Conservation (phyloP, 2,113 vertebrate genomes). For the Dipodomys ordii region DNA sequence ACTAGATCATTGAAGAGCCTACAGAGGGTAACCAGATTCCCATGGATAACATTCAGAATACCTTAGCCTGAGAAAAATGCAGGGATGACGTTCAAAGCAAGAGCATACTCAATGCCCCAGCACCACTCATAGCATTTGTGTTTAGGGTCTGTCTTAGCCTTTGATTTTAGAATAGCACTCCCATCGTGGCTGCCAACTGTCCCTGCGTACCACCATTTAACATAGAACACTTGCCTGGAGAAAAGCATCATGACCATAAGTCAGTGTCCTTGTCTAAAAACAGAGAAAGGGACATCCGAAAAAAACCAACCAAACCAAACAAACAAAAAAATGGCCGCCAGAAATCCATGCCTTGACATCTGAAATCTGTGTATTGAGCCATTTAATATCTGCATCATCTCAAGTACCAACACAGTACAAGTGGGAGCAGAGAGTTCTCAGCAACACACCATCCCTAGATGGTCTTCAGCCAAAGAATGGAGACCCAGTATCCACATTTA, state of each 20-base stretch:
- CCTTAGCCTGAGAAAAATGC: background rate
- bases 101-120: too few relatives aligned
- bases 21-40: background rate
- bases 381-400: constrained; percentile 13
- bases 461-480: background rate
- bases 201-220: background rate
- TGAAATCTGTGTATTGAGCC: constrained; percentile 8
- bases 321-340: background rate
- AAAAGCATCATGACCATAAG: background rate
- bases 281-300: background rate
- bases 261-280: background rate
- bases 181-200: background rate
- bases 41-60: background rate
- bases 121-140: background rate
- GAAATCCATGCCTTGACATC: background rate
- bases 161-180: background rate
- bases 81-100: background rate
- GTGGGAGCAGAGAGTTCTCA: constrained; percentile 16
- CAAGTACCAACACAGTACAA: background rate
- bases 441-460: background rate
- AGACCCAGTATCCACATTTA: background rate
- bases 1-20: background rate
- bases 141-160: background rate
- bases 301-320: too few relatives aligned
- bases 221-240: background rate